phyloP scores from a whole-genome alignment of 2,113 vertebrate species.

The Bambusicola thoracicus region DNA sequence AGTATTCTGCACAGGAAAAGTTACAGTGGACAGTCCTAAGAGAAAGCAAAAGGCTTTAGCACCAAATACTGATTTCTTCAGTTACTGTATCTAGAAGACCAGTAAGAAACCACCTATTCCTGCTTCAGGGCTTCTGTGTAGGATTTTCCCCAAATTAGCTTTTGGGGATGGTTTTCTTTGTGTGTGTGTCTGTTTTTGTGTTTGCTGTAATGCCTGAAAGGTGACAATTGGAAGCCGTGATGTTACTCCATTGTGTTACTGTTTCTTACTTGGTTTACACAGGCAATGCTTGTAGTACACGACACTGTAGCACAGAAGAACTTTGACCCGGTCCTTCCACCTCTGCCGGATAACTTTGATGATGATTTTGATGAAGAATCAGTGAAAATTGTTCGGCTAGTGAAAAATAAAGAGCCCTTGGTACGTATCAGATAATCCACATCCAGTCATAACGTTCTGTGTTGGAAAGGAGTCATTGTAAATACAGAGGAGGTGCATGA shows the following conservation, averaged over 20 bases:
- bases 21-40: neutral
- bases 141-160: neutral
- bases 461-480: neutral
- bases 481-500: neutral
- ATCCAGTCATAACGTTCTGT: neutral
- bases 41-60: neutral
- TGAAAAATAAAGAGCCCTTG: conserved; percentile 96
- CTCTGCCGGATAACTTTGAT: conserved; percentile 87
- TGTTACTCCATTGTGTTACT: neutral
- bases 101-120: neutral
- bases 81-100: neutral
- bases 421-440: conserved; percentile 68
- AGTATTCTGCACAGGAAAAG: neutral
- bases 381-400: conserved; percentile 93
- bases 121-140: too few relatives aligned
- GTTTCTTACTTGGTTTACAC: neutral
- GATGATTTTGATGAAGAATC: conserved; percentile 95
- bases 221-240: neutral
- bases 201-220: neutral
- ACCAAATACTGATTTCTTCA: neutral
- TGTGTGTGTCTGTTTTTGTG: neutral
- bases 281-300: conserved; percentile 93
- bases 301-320: conserved; percentile 96
- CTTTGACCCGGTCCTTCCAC: conserved; percentile 92
- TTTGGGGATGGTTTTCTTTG: neutral